Conservation (phyloP, 2,888 invertebrate species). For the Platycnemis pennipes region DNA sequence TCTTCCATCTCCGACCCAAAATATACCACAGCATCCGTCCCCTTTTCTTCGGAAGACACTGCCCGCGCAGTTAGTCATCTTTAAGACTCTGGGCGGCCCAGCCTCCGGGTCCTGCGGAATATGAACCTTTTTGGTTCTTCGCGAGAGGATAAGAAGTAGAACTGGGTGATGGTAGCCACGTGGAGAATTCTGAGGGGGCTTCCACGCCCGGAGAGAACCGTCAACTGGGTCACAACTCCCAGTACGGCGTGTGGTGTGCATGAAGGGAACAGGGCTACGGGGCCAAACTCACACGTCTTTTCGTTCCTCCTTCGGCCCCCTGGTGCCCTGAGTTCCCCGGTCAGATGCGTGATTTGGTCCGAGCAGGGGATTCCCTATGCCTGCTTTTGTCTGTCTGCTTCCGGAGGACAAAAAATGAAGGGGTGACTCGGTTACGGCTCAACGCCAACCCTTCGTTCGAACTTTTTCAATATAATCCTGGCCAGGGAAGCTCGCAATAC, state of each 20-base stretch:
- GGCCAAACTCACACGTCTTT: background rate
- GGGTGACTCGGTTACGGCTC: background rate
- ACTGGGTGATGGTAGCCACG: background rate
- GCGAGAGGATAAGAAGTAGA: too few relatives aligned
- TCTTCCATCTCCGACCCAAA: background rate
- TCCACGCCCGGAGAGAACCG: background rate
- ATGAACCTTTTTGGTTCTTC: background rate
- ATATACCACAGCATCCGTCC: background rate
- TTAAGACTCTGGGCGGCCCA: background rate
- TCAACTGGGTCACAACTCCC: conserved; percentile 51
- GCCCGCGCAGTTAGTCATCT: conserved; percentile 4
- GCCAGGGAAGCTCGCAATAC: background rate
- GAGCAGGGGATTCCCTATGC: background rate
- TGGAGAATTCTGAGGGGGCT: background rate
- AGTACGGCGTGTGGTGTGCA: background rate
- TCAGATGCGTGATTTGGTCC: conserved; percentile 40
- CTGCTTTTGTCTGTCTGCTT: background rate
- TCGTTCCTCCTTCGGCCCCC: background rate
- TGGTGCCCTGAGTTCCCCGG: background rate
- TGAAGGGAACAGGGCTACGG: background rate
- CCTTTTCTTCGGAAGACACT: background rate
- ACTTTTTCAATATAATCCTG: conserved; percentile 62
- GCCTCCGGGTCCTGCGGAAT: background rate
- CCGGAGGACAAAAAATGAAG: background rate
- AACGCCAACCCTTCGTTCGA: background rate